Percentiles rank a stretch among this genome's conserved stretches.
These are phyloP conservation scores for Urosaurus nigricauda DNA, from an alignment of 2,797 vertebrate genomes.

Conservation along the genomic window DNA sequence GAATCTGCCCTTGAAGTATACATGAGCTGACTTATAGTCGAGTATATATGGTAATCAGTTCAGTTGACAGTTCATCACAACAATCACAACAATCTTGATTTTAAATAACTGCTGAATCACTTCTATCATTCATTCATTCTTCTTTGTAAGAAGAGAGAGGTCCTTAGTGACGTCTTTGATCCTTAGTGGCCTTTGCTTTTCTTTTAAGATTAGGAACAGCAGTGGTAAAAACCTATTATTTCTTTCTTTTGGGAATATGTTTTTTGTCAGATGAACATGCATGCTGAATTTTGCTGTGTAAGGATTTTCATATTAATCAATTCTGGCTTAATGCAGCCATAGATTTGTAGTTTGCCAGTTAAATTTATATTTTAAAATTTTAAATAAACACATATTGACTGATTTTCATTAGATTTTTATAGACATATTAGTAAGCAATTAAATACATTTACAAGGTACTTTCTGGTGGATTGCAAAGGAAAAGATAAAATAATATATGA, in stretches of 20 bases:
- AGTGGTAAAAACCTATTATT: not conserved
- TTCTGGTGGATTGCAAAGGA: not conserved
- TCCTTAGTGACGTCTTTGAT: not conserved
- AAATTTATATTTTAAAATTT: not conserved
- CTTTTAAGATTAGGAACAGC: not conserved
- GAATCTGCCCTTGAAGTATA: too few relatives aligned
- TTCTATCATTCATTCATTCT: not conserved
- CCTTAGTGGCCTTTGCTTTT: too few relatives aligned
- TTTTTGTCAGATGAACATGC: not conserved
- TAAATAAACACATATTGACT: not conserved
- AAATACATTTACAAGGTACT: not conserved
- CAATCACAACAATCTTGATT: not conserved
- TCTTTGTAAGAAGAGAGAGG: not conserved
- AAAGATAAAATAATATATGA: not conserved
- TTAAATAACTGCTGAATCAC: not conserved
- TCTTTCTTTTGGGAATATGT: too few relatives aligned
- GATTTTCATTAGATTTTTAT: not conserved
- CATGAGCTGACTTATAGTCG: too few relatives aligned
- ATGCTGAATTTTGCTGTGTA: not conserved
- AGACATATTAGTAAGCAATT: not conserved
- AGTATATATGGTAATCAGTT: too few relatives aligned
- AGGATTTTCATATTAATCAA: not conserved
- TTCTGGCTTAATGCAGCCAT: not conserved
- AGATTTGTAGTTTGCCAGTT: not conserved
- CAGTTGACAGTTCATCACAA: not conserved